Evolutionary conservation across 2,888 invertebrate genomes (phyloP).

Genomic region (Griposia aprilina): DNA sequence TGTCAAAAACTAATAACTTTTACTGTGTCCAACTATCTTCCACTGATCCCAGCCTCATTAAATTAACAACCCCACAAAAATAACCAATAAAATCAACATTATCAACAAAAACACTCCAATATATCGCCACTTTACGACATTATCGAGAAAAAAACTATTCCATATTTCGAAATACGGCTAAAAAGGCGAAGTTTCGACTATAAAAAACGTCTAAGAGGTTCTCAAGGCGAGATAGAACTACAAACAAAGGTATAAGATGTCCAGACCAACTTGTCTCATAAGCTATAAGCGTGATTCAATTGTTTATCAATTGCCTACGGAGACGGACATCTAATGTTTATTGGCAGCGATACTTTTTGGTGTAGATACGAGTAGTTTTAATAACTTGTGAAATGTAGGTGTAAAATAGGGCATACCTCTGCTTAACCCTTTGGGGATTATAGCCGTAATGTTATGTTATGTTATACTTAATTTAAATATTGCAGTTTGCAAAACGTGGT

Average conservation of each 20-base stretch:
- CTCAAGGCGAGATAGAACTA: slow-evolving; percentile 76
- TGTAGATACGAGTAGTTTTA: too few relatives aligned
- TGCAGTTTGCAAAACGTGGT: too few relatives aligned
- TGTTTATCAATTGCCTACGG: slow-evolving; percentile 72
- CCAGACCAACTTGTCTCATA: slow-evolving; percentile 77
- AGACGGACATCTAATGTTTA: slow-evolving; percentile 20
- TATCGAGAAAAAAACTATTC: slow-evolving; percentile 73
- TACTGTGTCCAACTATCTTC: neutral
- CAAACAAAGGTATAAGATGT: slow-evolving; percentile 80
- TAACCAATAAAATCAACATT: slow-evolving; percentile 43
- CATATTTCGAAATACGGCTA: slow-evolving; percentile 75
- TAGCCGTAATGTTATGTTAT: too few relatives aligned
- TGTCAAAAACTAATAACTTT: neutral
- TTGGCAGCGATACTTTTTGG: slow-evolving; percentile 11
- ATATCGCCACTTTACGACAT: slow-evolving; percentile 49
- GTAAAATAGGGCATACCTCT: too few relatives aligned
- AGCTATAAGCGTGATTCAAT: slow-evolving; percentile 75
- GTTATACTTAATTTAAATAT: neutral
- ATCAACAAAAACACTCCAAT: slow-evolving; percentile 55
- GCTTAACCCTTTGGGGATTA: too few relatives aligned
- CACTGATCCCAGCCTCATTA: slow-evolving; percentile 2
- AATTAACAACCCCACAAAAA: slow-evolving; percentile 35
- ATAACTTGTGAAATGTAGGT: too few relatives aligned
- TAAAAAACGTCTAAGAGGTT: slow-evolving; percentile 83
- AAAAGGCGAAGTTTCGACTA: slow-evolving; percentile 80